Evolutionary conservation across 2,113 vertebrate species (phyloP).

Genomic region (Chaenocephalus aceratus): DNA sequence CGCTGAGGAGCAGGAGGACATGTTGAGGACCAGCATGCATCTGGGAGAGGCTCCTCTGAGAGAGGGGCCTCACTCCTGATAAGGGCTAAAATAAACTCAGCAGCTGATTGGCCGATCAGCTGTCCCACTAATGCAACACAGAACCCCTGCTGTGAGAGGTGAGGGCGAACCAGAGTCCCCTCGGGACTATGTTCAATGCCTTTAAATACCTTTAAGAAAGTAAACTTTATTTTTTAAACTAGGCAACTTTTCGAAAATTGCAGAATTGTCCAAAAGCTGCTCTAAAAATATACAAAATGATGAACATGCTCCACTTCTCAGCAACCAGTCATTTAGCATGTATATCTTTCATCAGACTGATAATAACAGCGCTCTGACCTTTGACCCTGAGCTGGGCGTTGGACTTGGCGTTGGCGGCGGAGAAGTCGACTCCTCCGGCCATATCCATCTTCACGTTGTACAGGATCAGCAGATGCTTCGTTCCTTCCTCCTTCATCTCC

Average conservation of each 20-base stretch:
- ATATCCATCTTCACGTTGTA: slow-evolving; percentile 94
- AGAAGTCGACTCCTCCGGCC: slow-evolving; percentile 93
- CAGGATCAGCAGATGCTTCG: slow-evolving; percentile 90
- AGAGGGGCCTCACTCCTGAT: slow-evolving; percentile 82
- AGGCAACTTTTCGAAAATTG: too few relatives aligned
- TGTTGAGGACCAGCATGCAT: slow-evolving; percentile 75
- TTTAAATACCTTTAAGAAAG: too few relatives aligned
- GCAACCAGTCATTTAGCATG: too few relatives aligned
- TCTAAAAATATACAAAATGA: too few relatives aligned
- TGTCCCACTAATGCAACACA: too few relatives aligned
- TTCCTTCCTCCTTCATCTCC: slow-evolving; percentile 97
- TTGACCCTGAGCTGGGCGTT: slow-evolving; percentile 96
- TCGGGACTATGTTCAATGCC: too few relatives aligned
- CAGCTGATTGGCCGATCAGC: slow-evolving; percentile 82
- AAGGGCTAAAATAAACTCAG: slow-evolving; percentile 89
- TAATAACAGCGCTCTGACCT: slow-evolving; percentile 77
- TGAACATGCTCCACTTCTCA: too few relatives aligned
- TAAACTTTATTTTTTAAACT: too few relatives aligned
- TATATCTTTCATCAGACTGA: background rate
- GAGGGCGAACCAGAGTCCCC: too few relatives aligned
- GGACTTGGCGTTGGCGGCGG: slow-evolving; percentile 94
- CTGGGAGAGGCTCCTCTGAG: slow-evolving; percentile 13
- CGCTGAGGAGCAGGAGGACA: slow-evolving; percentile 86
- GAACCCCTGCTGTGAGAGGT: too few relatives aligned
- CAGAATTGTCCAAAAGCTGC: too few relatives aligned